Evolutionary conservation across 2,797 vertebrate species (phyloP).

Genomic region (Acanthornis magna): DNA sequence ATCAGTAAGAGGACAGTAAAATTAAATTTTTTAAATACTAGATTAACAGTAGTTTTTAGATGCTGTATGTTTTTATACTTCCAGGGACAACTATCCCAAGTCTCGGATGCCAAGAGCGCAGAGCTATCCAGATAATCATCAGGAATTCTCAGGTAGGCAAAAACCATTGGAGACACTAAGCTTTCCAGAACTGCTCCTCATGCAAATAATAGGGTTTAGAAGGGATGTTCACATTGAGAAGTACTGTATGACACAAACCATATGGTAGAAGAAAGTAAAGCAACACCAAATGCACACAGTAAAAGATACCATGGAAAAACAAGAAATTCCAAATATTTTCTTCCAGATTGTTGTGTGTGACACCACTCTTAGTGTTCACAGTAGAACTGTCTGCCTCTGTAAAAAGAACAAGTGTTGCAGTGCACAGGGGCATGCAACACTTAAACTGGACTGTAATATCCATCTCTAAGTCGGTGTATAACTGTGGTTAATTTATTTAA

Average conservation of each 20-base stretch:
- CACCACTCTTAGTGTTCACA: not conserved
- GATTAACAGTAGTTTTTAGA: not conserved
- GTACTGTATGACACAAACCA: not conserved
- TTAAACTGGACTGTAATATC: not conserved
- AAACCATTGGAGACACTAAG: not conserved
- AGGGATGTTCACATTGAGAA: not conserved
- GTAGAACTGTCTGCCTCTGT: not conserved
- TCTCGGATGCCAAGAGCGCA: slow-evolving; percentile 96
- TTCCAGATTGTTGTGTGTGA: not conserved
- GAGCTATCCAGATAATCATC: slow-evolving; percentile 99
- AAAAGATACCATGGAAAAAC: not conserved
- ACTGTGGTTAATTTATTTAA: not conserved
- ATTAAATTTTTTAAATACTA: not conserved
- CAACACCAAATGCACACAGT: not conserved
- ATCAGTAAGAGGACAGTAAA: not conserved
- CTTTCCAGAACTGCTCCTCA: not conserved
- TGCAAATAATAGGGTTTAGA: not conserved
- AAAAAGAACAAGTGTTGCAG: not conserved
- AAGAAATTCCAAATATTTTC: not conserved
- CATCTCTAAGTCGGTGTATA: not conserved
- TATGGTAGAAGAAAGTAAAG: not conserved
- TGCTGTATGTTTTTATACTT: slow-evolving; percentile 46
- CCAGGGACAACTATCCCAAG: slow-evolving; percentile 91
- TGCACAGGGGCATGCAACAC: not conserved
- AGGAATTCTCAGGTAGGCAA: slow-evolving; percentile 90